Percentiles rank a stretch among this genome's conserved stretches.
Conservation (phyloP, 2,113 vertebrate genomes). For the Cnemophilus loriae region DNA sequence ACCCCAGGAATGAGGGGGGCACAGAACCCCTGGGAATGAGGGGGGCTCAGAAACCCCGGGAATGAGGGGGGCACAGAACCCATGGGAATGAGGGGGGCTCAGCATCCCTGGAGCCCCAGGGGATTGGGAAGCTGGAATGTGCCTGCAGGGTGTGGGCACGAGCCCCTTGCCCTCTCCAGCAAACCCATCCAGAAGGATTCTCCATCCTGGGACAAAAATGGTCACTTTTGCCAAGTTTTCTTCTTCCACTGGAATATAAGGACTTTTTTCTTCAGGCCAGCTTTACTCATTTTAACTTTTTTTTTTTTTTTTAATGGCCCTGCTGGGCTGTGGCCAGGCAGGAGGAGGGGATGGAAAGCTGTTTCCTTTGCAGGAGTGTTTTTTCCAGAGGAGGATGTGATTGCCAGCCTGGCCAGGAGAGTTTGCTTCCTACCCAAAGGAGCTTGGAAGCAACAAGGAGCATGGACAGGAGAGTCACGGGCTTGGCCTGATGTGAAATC, state of each 20-base stretch:
- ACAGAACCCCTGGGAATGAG: not conserved
- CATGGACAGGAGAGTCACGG: fast-evolving
- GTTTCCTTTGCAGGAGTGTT: not conserved
- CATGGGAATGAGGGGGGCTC: not conserved
- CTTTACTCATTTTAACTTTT: not conserved
- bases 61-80: not conserved
- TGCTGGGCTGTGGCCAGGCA: not conserved
- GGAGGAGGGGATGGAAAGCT: not conserved
- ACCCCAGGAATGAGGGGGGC: too few species aligned
- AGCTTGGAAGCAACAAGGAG: not conserved
- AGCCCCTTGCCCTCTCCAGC: not conserved
- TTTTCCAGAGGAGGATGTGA: not conserved
- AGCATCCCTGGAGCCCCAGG: not conserved
- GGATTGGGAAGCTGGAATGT: not conserved
- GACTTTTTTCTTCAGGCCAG: not conserved
- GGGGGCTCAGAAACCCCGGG: too few species aligned
- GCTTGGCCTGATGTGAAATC: not conserved
- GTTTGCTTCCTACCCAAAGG: not conserved
- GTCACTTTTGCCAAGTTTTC: not conserved
- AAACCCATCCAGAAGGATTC: not conserved
- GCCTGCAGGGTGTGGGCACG: fast-evolving
- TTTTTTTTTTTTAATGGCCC: too few species aligned
- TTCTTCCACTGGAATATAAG: not conserved
- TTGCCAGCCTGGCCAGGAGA: not conserved
- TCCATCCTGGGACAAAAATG: not conserved